Evolutionary conservation across 2,888 invertebrate species (phyloP).

Genomic region (Andrena camellia): DNA sequence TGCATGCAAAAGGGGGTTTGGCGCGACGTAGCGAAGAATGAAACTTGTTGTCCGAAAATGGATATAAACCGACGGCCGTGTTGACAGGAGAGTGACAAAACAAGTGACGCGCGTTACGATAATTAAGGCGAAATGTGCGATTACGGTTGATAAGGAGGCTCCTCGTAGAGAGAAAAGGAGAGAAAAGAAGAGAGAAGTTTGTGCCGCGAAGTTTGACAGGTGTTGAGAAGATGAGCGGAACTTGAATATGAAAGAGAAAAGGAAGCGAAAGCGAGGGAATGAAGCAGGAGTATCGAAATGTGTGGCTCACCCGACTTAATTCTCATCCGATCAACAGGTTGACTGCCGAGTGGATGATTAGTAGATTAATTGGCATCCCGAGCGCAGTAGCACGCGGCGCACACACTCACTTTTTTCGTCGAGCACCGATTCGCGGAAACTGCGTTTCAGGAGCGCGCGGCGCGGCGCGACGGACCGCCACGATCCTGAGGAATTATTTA

Average conservation of each 20-base stretch:
- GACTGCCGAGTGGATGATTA: constrained; percentile 26
- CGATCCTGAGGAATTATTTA: constrained; percentile 55
- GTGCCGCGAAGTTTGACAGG: constrained; percentile 40
- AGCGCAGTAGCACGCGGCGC: constrained; percentile 66
- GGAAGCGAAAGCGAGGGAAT: too few species aligned
- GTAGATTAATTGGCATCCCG: constrained; percentile 59
- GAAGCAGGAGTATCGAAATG: not conserved
- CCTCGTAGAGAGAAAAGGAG: not conserved
- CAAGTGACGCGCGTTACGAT: not conserved
- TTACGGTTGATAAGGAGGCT: not conserved
- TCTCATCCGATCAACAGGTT: constrained; percentile 56
- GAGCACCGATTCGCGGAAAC: constrained; percentile 83
- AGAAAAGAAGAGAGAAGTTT: too few species aligned
- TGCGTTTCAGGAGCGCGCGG: constrained; percentile 81
- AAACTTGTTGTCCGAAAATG: constrained; percentile 13
- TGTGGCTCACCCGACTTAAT: constrained; percentile 60
- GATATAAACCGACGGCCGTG: constrained; percentile 6
- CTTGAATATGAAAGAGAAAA: not conserved
- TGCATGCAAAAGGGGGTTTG: not conserved
- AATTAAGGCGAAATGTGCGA: not conserved
- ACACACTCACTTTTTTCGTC: constrained; percentile 78
- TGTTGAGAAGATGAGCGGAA: not conserved
- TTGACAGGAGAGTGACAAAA: not conserved
- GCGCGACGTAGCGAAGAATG: not conserved
- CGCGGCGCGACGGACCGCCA: constrained; percentile 63